These are phyloP conservation scores for Nineta flava DNA, from an alignment of 2,888 invertebrate genomes.

Conservation along the genomic window DNA sequence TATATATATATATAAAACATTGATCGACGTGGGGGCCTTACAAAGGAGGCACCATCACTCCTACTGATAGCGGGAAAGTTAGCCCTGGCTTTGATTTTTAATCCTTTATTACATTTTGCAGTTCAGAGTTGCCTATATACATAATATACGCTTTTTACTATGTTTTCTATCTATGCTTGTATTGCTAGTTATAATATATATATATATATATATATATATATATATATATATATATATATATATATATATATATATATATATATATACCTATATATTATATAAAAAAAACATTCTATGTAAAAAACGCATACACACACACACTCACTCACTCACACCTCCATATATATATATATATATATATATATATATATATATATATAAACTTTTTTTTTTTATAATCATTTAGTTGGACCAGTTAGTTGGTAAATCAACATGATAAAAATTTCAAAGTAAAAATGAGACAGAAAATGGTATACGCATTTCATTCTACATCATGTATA, in stretches of 20 bases:
- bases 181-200: background rate
- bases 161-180: background rate
- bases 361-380: too few species aligned
- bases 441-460: background rate
- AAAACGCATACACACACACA: too few species aligned
- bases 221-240: background rate
- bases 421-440: background rate
- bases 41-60: background rate
- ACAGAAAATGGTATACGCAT: background rate
- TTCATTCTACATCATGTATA: background rate
- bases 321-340: too few species aligned
- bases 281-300: too few species aligned
- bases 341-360: too few species aligned
- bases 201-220: background rate
- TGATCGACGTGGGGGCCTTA: slow-evolving; percentile 3
- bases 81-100: slow-evolving; percentile 8
- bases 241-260: background rate
- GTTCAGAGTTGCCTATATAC: background rate
- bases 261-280: background rate
- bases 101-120: slow-evolving; percentile 8
- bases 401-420: too few species aligned
- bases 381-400: too few species aligned
- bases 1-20: slow-evolving; percentile 1
- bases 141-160: background rate
- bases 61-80: slow-evolving; percentile 5